phyloP scores from a whole-genome alignment of 2,797 vertebrate species.

The Enteromius argenteus region DNA sequence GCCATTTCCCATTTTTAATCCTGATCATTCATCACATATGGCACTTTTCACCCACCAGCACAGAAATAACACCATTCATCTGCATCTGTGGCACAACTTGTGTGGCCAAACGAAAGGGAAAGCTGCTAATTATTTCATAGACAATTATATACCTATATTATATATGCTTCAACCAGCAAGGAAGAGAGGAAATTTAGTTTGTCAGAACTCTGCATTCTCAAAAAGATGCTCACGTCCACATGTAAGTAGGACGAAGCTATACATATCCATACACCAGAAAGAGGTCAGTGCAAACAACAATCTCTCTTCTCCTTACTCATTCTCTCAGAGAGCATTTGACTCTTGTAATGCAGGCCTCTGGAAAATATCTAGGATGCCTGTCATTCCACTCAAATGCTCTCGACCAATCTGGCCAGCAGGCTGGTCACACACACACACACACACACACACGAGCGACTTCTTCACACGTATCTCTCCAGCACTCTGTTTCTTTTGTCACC shows the following conservation, averaged over 20 bases:
- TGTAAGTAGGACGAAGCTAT: conserved; percentile 11
- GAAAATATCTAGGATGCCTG: conserved; percentile 81
- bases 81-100: not conserved
- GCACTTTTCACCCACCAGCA: conserved; percentile 43
- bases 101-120: not conserved
- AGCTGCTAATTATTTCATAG: conserved; percentile 3
- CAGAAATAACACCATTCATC: conserved; percentile 36
- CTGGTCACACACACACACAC: conserved; percentile 48
- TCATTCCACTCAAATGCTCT: conserved; percentile 76
- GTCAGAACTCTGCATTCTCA: not conserved
- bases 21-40: conserved; percentile 34
- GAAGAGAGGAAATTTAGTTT: not conserved
- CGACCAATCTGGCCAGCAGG: conserved; percentile 57
- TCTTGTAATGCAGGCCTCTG: conserved; percentile 74
- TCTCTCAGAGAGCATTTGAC: conserved; percentile 58
- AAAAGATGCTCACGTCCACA: not conserved
- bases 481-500: conserved; percentile 27
- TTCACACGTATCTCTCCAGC: conserved; percentile 46
- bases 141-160: conserved; percentile 6
- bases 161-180: not conserved
- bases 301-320: conserved; percentile 22
- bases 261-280: conserved; percentile 31
- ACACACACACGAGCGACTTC: conserved; percentile 46
- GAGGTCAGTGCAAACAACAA: conserved; percentile 12
- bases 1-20: conserved; percentile 31